A percentile compares a stretch with the other conserved stretches of the same genome.
Conservation (phyloP, 2,797 vertebrate species). For the Odontamblyopus rebecca region DNA sequence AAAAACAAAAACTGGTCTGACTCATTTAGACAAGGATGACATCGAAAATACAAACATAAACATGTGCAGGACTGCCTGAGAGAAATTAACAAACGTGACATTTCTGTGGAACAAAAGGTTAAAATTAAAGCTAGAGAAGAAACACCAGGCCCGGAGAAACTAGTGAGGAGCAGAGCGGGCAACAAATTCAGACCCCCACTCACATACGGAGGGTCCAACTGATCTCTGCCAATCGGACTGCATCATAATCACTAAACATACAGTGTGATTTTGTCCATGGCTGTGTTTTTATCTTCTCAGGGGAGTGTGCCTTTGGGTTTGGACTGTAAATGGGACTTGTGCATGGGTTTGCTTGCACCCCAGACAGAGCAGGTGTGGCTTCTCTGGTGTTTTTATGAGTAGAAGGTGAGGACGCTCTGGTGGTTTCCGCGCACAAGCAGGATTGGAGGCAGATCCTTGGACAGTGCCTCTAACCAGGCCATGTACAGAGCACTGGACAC, state of each 20-base stretch:
- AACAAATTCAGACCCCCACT: constrained; percentile 23
- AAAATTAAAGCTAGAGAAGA: constrained; percentile 39
- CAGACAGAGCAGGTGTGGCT: constrained; percentile 49
- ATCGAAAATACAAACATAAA: constrained; percentile 43
- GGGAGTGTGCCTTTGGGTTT: constrained; percentile 52
- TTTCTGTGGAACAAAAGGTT: constrained; percentile 28
- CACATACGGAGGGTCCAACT: constrained; percentile 19
- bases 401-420: constrained; percentile 98
- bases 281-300: constrained; percentile 51
- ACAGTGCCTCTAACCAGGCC: constrained; percentile 93
- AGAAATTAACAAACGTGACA: constrained; percentile 39
- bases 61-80: constrained; percentile 51
- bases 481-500: constrained; percentile 95
- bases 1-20: constrained; percentile 76
- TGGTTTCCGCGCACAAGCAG: constrained; percentile 95
- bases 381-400: constrained; percentile 82
- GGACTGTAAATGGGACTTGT: constrained; percentile 52
- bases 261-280: constrained; percentile 39
- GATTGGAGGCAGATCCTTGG: constrained; percentile 90
- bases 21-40: constrained; percentile 60
- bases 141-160: constrained; percentile 41
- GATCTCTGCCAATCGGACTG: constrained; percentile 31
- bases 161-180: constrained; percentile 35
- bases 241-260: constrained; percentile 23
- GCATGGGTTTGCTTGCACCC: constrained; percentile 42